Percentiles rank a stretch among this genome's conserved stretches.
These are phyloP conservation scores for Aphidius gifuensis DNA, from an alignment of 1,140 invertebrate genomes.

Conservation along the genomic window DNA sequence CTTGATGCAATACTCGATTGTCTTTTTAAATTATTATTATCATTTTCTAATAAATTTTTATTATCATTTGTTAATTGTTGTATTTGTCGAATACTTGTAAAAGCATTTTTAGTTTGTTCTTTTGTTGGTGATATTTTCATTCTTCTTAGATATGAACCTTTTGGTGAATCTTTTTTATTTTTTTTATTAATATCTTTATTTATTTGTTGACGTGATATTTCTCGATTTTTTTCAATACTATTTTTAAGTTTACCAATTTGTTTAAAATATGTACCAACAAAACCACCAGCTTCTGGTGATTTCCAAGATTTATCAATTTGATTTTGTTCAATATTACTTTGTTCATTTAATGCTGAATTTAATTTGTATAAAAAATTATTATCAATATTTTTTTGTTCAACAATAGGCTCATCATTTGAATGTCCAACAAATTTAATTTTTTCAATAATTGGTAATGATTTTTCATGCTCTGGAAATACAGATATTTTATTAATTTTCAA, in stretches of 20 bases:
- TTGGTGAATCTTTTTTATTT: slow-evolving; percentile 14
- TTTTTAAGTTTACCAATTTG: slow-evolving; percentile 46
- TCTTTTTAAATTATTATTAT: slow-evolving; percentile 26
- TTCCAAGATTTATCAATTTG: slow-evolving; percentile 21
- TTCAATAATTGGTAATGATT: slow-evolving; percentile 26
- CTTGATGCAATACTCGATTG: slow-evolving; percentile 33
- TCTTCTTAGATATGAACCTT: slow-evolving; percentile 42
- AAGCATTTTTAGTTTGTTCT: slow-evolving; percentile 43
- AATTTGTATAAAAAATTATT: slow-evolving; percentile 37
- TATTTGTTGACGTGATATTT: slow-evolving; percentile 26
- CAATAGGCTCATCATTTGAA: slow-evolving; percentile 21
- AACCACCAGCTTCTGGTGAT: slow-evolving; percentile 34
- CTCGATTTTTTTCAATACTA: slow-evolving; percentile 40
- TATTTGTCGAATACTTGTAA: slow-evolving; percentile 15
- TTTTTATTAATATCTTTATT: slow-evolving; percentile 14
- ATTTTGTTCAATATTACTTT: slow-evolving; percentile 10
- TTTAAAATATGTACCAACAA: slow-evolving; percentile 43
- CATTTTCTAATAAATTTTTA: slow-evolving; percentile 20
- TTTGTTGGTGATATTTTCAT: slow-evolving; percentile 53
- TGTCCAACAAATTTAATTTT: slow-evolving; percentile 41
- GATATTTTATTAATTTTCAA: neutral
- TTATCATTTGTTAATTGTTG: neutral
- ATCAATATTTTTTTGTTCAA: slow-evolving; percentile 27
- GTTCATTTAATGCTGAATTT: slow-evolving; percentile 17
- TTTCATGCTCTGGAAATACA: slow-evolving; percentile 1